A percentile compares a stretch with the other conserved stretches of the same genome.
phyloP scores from a whole-genome alignment of 2,113 vertebrate genomes.

The Harpagus bidentatus region DNA sequence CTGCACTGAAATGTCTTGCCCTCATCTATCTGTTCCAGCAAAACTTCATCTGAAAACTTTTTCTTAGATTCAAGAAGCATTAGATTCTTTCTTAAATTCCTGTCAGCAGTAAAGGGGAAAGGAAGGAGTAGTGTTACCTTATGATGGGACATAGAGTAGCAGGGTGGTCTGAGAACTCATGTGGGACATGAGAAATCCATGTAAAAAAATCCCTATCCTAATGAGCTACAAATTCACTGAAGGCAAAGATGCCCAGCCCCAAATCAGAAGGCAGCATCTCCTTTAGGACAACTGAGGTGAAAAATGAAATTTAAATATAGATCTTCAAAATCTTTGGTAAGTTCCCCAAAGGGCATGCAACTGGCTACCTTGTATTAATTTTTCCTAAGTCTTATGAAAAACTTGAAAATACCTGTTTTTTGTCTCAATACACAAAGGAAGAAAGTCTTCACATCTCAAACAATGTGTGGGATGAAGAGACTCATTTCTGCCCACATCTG shows the following conservation, averaged over 20 bases:
- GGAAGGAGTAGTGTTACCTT: neutral
- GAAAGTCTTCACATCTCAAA: neutral
- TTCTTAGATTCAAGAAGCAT: neutral
- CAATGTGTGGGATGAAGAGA: neutral
- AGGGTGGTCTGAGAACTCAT: neutral
- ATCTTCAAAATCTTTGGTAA: neutral
- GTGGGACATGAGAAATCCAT: neutral
- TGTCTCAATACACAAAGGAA: neutral
- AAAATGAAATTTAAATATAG: neutral
- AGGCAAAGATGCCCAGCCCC: neutral
- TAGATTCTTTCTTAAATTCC: no score
- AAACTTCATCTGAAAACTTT: neutral
- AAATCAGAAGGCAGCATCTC: neutral
- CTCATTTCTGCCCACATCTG: neutral
- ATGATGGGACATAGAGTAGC: neutral
- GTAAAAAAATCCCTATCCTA: neutral
- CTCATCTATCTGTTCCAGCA: neutral
- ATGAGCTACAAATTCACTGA: neutral
- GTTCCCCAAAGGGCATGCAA: neutral
- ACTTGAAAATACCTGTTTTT: neutral
- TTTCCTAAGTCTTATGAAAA: neutral
- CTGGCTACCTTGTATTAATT: neutral
- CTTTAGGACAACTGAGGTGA: neutral
- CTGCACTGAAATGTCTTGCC: neutral
- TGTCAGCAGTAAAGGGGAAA: neutral